A percentile compares a stretch with the other conserved stretches of the same genome.
phyloP scores from a whole-genome alignment of 2,797 vertebrate species.

The Sebastes kiyomatsui region DNA sequence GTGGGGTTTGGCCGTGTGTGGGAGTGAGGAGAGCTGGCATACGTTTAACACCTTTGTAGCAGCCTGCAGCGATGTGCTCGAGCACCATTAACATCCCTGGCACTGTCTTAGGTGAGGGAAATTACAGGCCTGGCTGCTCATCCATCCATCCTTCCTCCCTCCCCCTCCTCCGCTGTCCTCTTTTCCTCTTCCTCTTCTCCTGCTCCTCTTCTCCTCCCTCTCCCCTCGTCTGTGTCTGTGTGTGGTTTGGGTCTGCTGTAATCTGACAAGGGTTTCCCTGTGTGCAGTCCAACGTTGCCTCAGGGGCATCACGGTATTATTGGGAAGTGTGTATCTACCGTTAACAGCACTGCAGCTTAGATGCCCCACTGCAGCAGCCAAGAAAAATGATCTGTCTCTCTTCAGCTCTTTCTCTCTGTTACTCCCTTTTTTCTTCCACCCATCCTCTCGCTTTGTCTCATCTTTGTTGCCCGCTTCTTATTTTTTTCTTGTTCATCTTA shows the following conservation, averaged over 20 bases:
- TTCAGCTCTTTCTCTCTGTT: neutral
- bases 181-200: no score
- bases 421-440: neutral
- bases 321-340: neutral
- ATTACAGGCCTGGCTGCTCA: conserved; percentile 38
- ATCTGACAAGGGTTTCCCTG: conserved; percentile 40
- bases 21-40: conserved; percentile 27
- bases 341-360: conserved; percentile 30
- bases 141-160: neutral
- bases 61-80: conserved; percentile 37
- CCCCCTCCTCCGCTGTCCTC: neutral
- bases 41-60: conserved; percentile 50
- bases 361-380: conserved; percentile 26
- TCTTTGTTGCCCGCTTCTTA: neutral
- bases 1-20: neutral
- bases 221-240: neutral
- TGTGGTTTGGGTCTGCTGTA: conserved; percentile 16
- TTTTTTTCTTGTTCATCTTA: neutral
- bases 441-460: neutral
- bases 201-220: neutral
- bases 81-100: conserved; percentile 48
- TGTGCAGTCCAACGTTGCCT: conserved; percentile 17
- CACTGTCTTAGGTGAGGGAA: conserved; percentile 22
- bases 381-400: conserved; percentile 3
- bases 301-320: neutral